Base-by-base conservation (phyloP, 2,797 vertebrate species). In the Remorina albescens region DNA sequence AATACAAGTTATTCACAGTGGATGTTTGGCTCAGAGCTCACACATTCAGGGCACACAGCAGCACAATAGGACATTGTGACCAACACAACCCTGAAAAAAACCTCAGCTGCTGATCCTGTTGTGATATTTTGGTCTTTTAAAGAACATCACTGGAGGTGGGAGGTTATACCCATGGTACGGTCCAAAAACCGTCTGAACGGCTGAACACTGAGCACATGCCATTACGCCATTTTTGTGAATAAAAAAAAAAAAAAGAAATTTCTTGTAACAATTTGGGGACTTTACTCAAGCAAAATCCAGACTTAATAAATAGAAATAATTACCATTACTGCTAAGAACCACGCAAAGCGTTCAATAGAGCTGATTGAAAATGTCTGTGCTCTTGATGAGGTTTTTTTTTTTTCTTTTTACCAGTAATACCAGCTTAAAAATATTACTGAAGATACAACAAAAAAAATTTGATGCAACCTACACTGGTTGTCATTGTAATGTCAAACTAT, bases 11-110 rank as follows among this genome's bases (percentile, higher is more conserved):
- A 47, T 53, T 71, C 7, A 60, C 13, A 47, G 16, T 2, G 2
- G 23, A 65, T 21, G 23, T 51, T 28, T 25, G 19, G 9, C 25
- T 36, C 36, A 23, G 56, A 54, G 58, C 13, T 55, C 58, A 19
- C 30, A 70, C n/a, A 58, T 49, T 65, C 34, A 58, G 5, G 23
- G 46, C n/a, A 59, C 32, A 58, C 44, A 51, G 56, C 54, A 54
- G 19, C 54, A 60, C 41, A 55, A 63, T 19, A 23, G 49, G 58
- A 49, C 28, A 36, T 18, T 8, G 39, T 32, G 10, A 34, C 36
- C 23, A 62, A 15, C 39, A 54, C 15, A 32, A 18, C 25, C 13
- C 39, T 9, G 42, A 28, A 64, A 47, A 34, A 26, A 42, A 61
- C 42, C 42, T 39, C 36, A n/a, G 10, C 60, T 36, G 19, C 44